phyloP scores from a whole-genome alignment of 2,888 invertebrate genomes.

The Drosophila prolongata region DNA sequence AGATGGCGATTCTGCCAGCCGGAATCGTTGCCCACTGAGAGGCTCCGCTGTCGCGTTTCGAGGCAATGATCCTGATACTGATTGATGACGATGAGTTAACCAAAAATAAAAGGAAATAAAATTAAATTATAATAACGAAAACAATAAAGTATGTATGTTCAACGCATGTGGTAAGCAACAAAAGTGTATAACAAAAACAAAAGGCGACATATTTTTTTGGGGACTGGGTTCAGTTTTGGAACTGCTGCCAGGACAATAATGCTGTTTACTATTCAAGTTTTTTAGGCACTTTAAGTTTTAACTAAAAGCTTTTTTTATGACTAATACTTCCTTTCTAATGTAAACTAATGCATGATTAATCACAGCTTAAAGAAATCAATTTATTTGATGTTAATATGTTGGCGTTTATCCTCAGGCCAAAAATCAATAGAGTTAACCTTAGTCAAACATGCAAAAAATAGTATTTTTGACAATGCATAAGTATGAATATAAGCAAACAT shows the following conservation, averaged over 20 bases:
- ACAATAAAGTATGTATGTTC: background rate
- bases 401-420: too few species aligned
- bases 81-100: slow-evolving; percentile 61
- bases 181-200: slow-evolving; percentile 34
- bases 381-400: too few species aligned
- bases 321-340: too few species aligned
- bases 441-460: too few species aligned
- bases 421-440: too few species aligned
- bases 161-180: slow-evolving; percentile 31
- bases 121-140: slow-evolving; percentile 50
- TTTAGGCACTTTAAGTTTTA: too few species aligned
- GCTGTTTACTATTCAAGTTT: too few species aligned
- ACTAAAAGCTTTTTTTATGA: too few species aligned
- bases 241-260: slow-evolving; percentile 13
- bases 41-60: slow-evolving; percentile 83
- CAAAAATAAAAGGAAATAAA: slow-evolving; percentile 56
- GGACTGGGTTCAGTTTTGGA: background rate
- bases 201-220: slow-evolving; percentile 3
- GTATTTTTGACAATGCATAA: too few species aligned
- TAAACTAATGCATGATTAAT: too few species aligned
- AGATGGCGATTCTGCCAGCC: slow-evolving; percentile 83
- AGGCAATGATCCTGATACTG: slow-evolving; percentile 83
- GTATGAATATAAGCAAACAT: too few species aligned
- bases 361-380: too few species aligned
- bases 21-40: slow-evolving; percentile 84